Evolutionary conservation across 2,888 invertebrate genomes (phyloP).

Genomic region (Epirrita christyi): DNA sequence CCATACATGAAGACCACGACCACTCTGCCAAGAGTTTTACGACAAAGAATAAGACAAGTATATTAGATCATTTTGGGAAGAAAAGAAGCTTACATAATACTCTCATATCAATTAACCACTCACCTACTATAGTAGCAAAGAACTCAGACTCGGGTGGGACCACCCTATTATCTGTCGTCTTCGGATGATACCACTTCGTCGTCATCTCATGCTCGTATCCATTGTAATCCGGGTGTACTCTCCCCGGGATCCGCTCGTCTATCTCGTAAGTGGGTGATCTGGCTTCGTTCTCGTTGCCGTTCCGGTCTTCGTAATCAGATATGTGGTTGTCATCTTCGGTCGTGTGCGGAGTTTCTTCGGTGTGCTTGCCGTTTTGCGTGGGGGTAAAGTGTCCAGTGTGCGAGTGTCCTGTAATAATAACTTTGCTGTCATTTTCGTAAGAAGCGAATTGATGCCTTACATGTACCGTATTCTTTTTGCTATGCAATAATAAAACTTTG

Average conservation of each 20-base stretch:
- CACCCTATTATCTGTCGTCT: constrained; percentile 75
- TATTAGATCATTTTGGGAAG: too few relatives aligned
- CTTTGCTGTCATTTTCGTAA: too few relatives aligned
- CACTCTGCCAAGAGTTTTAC: too few relatives aligned
- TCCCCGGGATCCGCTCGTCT: constrained; percentile 59
- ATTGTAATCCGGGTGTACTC: constrained; percentile 72
- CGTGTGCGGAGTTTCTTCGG: constrained; percentile 68
- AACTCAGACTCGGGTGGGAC: constrained; percentile 79
- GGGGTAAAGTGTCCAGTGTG: constrained; percentile 71
- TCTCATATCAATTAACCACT: constrained; percentile 37
- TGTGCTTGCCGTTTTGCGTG: constrained; percentile 57
- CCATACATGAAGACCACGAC: too few relatives aligned
- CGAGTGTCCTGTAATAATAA: constrained; percentile 59
- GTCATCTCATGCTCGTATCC: constrained; percentile 73
- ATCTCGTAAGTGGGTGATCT: constrained; percentile 67
- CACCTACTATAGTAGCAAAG: constrained; percentile 78
- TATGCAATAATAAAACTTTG: too few relatives aligned
- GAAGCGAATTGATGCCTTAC: too few relatives aligned
- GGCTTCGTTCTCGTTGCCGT: constrained; percentile 65
- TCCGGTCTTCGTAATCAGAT: constrained; percentile 69
- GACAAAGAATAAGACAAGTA: too few relatives aligned
- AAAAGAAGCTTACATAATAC: too few relatives aligned
- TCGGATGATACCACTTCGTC: constrained; percentile 78
- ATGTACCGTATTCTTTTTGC: too few relatives aligned
- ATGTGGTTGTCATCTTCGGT: constrained; percentile 81